Evolutionary conservation across 53 echinoderm and acorn worm genomes (phyloP).

Genomic region (Echinometra lucunter): DNA sequence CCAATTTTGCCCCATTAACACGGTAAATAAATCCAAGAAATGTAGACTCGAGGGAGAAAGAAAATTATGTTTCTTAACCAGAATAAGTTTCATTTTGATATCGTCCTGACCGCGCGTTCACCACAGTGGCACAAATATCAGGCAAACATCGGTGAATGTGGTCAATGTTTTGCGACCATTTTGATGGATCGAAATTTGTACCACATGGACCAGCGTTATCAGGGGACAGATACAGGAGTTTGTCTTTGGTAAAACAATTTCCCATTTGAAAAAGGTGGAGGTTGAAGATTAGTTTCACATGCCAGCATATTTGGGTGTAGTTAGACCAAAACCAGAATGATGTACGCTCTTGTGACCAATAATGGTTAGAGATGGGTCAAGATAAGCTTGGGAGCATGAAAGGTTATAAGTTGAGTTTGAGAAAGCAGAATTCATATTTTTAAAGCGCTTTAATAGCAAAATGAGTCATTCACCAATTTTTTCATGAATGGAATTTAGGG

Average conservation of each 20-base stretch:
- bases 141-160: not conserved
- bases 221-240: not conserved
- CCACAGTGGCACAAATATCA: not conserved
- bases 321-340: not conserved
- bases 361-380: not conserved
- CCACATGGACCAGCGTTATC: constrained; percentile 8
- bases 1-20: not conserved
- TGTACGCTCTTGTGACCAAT: too few species aligned
- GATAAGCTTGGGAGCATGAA: not conserved
- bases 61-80: not conserved
- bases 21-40: not conserved
- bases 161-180: not conserved
- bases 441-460: too few species aligned
- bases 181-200: not conserved
- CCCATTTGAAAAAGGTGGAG: not conserved
- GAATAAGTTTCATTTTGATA: constrained; percentile 2
- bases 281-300: not conserved
- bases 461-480: too few species aligned
- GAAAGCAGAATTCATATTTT: not conserved
- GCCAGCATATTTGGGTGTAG: not conserved
- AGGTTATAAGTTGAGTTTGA: not conserved
- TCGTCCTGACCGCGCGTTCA: not conserved
- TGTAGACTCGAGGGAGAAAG: not conserved
- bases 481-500: too few species aligned
- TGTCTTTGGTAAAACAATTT: constrained; percentile 28